phyloP scores from a whole-genome alignment of 2,113 vertebrate species.

The Phylloscopus trochilus region DNA sequence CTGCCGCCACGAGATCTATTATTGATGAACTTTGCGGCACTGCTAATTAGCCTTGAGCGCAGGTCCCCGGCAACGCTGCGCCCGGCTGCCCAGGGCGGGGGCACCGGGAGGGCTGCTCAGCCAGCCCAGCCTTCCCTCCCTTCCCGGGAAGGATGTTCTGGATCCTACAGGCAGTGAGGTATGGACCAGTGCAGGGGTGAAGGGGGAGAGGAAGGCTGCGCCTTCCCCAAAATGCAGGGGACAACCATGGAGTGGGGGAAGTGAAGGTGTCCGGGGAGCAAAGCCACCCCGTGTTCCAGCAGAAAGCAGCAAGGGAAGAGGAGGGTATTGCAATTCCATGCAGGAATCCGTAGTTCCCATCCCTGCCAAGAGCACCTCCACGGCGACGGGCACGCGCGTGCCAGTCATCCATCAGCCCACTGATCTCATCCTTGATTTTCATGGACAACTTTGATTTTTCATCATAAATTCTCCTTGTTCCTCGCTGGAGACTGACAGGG shows the following conservation, averaged over 20 bases:
- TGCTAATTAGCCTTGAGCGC: conserved; percentile 82
- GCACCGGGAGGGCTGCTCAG: not conserved
- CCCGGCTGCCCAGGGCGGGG: not conserved
- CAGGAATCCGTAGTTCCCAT: not conserved
- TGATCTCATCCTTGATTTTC: conserved; percentile 1
- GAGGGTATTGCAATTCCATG: not conserved
- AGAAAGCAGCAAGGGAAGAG: not conserved
- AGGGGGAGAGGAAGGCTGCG: not conserved
- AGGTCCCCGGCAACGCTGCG: conserved; percentile 33
- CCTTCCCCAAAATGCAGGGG: not conserved
- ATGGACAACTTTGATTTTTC: conserved; percentile 44
- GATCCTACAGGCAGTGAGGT: not conserved
- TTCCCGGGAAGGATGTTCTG: not conserved
- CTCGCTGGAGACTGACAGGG: not conserved
- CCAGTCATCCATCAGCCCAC: not conserved
- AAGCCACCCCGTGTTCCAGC: not conserved
- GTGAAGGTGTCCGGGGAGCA: not conserved
- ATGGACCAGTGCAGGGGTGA: accelerated
- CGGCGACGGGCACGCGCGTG: accelerated
- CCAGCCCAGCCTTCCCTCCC: not conserved
- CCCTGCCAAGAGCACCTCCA: not conserved
- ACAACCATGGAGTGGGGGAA: accelerated
- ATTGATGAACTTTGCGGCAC: conserved; percentile 84
- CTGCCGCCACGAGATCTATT: conserved; percentile 76
- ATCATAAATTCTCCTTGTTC: conserved; percentile 44